A percentile compares a stretch with the other conserved stretches of the same genome.
Conservation (phyloP, 2,113 vertebrate genomes). For the Sprattus sprattus region DNA sequence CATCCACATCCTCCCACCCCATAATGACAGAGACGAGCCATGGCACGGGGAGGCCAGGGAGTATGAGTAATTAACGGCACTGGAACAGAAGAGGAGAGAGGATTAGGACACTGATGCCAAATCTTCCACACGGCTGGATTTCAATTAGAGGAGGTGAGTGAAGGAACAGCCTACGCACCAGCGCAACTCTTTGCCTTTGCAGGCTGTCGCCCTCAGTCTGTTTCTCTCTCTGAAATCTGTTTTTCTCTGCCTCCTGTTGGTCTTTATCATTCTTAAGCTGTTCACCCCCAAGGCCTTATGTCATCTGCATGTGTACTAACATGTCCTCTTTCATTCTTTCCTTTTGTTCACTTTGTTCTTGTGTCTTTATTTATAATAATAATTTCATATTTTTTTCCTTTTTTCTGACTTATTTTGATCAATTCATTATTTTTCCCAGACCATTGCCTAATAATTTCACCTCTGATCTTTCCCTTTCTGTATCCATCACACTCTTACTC, state of each 20-base stretch:
- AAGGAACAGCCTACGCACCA: background rate
- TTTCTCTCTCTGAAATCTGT: too few species aligned
- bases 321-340: background rate
- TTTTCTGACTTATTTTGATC: too few species aligned
- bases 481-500: background rate
- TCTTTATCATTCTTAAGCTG: background rate
- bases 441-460: too few species aligned
- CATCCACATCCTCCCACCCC: background rate
- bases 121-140: conserved; percentile 1
- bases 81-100: background rate
- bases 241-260: background rate
- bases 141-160: background rate
- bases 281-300: background rate
- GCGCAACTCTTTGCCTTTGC: too few species aligned
- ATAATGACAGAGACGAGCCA: background rate
- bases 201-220: too few species aligned
- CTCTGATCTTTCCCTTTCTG: too few species aligned
- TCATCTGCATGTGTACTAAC: background rate
- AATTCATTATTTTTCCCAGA: too few species aligned
- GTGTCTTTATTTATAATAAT: background rate
- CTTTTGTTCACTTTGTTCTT: background rate
- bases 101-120: background rate
- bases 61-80: background rate
- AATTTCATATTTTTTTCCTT: background rate
- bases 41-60: background rate